Conservation (phyloP, 1,140 invertebrate species). For the Pollicipes pollicipes region DNA sequence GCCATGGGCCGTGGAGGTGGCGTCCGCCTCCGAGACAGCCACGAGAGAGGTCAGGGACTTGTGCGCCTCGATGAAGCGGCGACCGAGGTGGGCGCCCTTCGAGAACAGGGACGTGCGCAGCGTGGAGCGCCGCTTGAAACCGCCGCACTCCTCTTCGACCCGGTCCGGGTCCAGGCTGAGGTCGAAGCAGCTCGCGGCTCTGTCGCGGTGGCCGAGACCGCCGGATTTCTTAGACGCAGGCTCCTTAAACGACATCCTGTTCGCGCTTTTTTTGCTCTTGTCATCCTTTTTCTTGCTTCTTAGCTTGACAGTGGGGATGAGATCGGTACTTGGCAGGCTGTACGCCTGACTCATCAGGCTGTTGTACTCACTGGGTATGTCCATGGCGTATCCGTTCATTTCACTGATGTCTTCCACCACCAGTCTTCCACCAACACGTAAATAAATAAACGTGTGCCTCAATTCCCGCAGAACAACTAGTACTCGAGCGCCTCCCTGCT, state of each 20-base stretch:
- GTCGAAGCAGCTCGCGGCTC: background rate
- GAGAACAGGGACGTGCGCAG: background rate
- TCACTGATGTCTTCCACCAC: too few species aligned
- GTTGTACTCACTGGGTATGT: background rate
- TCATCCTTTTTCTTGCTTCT: background rate
- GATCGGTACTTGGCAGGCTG: background rate
- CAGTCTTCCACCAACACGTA: too few species aligned
- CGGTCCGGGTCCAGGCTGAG: background rate
- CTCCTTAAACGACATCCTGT: background rate
- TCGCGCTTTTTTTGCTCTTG: background rate
- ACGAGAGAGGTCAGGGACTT: background rate
- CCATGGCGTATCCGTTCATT: background rate
- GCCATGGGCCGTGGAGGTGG: too few species aligned
- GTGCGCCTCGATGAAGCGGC: background rate
- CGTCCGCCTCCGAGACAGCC: background rate
- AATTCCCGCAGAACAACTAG: too few species aligned
- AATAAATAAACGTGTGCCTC: too few species aligned
- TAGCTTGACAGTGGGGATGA: background rate
- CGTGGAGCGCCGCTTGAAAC: background rate
- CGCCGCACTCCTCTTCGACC: background rate
- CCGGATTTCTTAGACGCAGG: background rate
- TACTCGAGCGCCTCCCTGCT: too few species aligned
- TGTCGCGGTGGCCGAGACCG: too few species aligned
- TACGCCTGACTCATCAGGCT: background rate
- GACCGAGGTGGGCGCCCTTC: background rate